Percentiles rank a stretch among this genome's conserved stretches.
phyloP scores from a whole-genome alignment of 2,113 vertebrate genomes.

The Sinocyclocheilus anshuiensis region DNA sequence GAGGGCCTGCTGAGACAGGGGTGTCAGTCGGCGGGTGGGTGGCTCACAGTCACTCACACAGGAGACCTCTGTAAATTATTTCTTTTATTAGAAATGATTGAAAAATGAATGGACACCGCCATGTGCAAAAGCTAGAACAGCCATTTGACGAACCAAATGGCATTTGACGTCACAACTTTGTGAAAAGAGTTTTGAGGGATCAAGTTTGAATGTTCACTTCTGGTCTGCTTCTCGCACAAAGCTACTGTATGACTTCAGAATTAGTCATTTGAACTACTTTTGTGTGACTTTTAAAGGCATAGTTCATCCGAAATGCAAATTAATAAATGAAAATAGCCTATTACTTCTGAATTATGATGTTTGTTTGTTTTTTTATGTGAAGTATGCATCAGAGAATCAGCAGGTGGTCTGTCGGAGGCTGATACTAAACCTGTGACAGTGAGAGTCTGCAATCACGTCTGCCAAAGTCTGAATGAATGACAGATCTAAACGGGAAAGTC shows the following conservation, averaged over 20 bases:
- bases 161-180: neutral
- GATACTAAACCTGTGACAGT: neutral
- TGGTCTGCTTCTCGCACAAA: neutral
- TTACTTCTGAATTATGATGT: neutral
- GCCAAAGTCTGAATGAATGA: neutral
- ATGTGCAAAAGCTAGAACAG: neutral
- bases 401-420: neutral
- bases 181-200: neutral
- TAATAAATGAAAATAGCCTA: too few species aligned
- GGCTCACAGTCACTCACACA: neutral
- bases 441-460: neutral
- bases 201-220: neutral
- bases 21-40: neutral
- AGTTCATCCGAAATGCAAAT: too few species aligned
- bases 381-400: neutral
- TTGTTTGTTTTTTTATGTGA: neutral
- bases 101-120: neutral
- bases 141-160: neutral
- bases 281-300: neutral
- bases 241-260: neutral
- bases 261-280: neutral
- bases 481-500: neutral
- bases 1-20: neutral
- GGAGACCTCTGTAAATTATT: neutral
- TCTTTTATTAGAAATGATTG: neutral